phyloP scores from a whole-genome alignment of 2,113 vertebrate species.

The Ochotona princeps region DNA sequence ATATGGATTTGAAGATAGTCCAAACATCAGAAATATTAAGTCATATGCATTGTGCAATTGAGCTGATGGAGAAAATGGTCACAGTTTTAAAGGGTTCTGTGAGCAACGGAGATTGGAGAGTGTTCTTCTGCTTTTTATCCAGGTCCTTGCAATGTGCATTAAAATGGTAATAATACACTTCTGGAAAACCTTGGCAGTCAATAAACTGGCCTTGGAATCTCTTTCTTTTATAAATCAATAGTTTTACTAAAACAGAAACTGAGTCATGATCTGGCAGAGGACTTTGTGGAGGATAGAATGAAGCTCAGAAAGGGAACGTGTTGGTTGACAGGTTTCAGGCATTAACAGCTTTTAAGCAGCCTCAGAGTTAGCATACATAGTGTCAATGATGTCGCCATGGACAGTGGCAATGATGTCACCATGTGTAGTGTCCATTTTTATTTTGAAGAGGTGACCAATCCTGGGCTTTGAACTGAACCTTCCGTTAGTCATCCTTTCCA shows the following conservation, averaged over 20 bases:
- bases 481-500: conserved; percentile 53
- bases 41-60: background rate
- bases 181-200: background rate
- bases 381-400: conserved; percentile 22
- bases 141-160: background rate
- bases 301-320: conserved; percentile 62
- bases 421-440: conserved; percentile 37
- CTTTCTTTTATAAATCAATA: conserved; percentile 89
- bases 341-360: conserved; percentile 78
- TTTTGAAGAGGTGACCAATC: conserved; percentile 60
- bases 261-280: conserved; percentile 70
- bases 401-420: no score
- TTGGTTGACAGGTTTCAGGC: conserved; percentile 61
- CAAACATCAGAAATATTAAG: conserved; percentile 18
- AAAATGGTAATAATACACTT: background rate
- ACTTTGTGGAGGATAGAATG: conserved; percentile 53
- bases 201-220: background rate
- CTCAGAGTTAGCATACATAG: conserved; percentile 62
- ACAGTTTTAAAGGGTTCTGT: background rate
- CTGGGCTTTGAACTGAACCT: conserved; percentile 66
- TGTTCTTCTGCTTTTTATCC: background rate
- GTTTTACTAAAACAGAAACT: conserved; percentile 89
- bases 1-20: background rate
- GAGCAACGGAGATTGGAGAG: background rate
- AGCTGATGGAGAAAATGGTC: background rate